Percentiles rank a stretch among this genome's conserved stretches.
Evolutionary conservation across 2,888 invertebrate genomes (phyloP).

Genomic region (Antitype chi): DNA sequence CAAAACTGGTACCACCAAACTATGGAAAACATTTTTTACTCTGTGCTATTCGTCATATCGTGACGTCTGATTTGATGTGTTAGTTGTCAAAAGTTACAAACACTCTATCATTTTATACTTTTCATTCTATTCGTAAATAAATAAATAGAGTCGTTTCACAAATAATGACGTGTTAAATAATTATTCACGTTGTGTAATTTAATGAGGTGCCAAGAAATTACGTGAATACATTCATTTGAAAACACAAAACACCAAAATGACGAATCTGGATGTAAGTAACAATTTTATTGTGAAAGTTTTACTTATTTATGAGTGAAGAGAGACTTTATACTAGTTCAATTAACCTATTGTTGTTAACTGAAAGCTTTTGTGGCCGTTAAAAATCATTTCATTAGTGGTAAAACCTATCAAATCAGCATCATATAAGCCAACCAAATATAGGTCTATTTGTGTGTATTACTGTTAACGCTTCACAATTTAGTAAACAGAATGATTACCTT

Average conservation of each 20-base stretch:
- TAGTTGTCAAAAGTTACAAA: constrained; percentile 59
- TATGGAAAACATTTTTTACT: constrained; percentile 1
- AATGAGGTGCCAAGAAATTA: constrained; percentile 7
- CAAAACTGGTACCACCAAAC: constrained; percentile 1
- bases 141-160: constrained; percentile 11
- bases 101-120: constrained; percentile 29
- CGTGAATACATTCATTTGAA: constrained; percentile 23
- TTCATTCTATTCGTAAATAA: constrained; percentile 40
- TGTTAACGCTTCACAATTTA: not conserved
- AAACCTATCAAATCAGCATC: not conserved
- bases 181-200: not conserved
- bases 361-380: not conserved
- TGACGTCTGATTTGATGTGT: constrained; percentile 30
- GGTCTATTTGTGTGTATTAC: not conserved
- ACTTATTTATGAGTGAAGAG: constrained; percentile 47
- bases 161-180: constrained; percentile 35
- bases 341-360: not conserved
- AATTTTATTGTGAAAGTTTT: constrained; percentile 20
- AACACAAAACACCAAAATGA: constrained; percentile 72
- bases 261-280: constrained; percentile 81
- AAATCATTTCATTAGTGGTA: not conserved
- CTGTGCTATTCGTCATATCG: constrained; percentile 6
- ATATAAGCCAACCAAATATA: not conserved
- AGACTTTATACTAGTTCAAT: not conserved
- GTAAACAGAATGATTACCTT: not conserved